Base-by-base conservation (phyloP, 2,888 invertebrate genomes). In the Pyrrhia umbra region DNA sequence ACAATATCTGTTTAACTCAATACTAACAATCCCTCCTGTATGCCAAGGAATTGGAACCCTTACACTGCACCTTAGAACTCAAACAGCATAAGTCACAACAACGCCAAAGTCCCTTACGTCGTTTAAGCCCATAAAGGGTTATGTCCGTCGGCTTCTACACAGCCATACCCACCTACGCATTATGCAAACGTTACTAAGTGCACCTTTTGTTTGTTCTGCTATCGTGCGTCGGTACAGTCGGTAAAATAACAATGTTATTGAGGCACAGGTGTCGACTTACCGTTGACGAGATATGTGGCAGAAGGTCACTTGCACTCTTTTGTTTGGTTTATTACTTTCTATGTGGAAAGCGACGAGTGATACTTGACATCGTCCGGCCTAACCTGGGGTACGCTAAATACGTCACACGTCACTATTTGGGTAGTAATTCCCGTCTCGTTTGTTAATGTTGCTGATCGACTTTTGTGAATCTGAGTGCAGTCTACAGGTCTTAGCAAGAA, bases 131-230 rank as follows among this genome's bases (percentile, higher is more conserved):
- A 16, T 13, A 9, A 9, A n/a, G 16, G 42, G 25, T 18, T 40
- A 27, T 54, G 61, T 61, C 52, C 68, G 54, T n/a, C 45, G 37
- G 45, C 37, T 50, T 54, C 8, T 37, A 57, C 68, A 62, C 45
- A 40, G 74, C 68, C 68, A 72, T 74, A 68, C 16, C 60, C 58
- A 62, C 79, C 77, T 61, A 79, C 79, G 67, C 70, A 67, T 69
- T 75, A 79, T 75, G 70, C 70, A 75, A 74, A 79, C 63, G 49
- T 25, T 74, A 52, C 66, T 50, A 61, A 69, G 57, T 72, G 64
- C 62, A 64, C 68, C 67, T 70, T 79, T 76, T 77, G 68, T 79
- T 77, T 69, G 68, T 71, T 42, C 21, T 73, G 54, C n/a, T 59
- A 37, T 42, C 52, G 27, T 49, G 27, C 34, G 18, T 37, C 39